phyloP scores from a whole-genome alignment of 2,113 vertebrate species.

The Raphicerus campestris region DNA sequence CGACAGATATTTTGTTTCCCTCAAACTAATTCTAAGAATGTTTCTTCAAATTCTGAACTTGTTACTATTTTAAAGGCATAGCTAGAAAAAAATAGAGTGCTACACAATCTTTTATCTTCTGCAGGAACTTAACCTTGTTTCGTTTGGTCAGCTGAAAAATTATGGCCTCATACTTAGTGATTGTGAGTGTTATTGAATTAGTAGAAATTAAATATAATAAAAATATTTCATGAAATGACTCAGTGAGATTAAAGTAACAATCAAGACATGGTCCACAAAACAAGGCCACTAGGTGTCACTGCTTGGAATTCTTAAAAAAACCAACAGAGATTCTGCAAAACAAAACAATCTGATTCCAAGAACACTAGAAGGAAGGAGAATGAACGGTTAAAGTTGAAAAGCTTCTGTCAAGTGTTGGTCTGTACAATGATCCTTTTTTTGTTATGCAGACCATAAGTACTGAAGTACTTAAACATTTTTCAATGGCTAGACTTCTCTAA shows the following conservation, averaged over 20 bases:
- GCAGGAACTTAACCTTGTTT: neutral
- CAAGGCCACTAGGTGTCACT: neutral
- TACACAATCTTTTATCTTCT: neutral
- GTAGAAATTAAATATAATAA: neutral
- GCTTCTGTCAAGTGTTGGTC: neutral
- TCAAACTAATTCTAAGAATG: conserved; percentile 9
- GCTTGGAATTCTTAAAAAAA: conserved; percentile 11
- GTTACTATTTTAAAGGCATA: conserved; percentile 15
- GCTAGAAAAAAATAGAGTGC: neutral
- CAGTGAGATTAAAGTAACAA: conserved; percentile 22
- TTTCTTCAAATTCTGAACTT: conserved; percentile 10
- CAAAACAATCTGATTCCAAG: neutral
- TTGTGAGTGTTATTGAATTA: neutral
- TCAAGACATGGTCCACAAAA: conserved; percentile 2
- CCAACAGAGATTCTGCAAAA: neutral
- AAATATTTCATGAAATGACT: conserved; percentile 10
- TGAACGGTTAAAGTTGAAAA: neutral
- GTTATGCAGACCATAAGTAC: neutral
- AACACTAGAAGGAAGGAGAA: conserved; percentile 1
- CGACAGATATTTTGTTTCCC: neutral
- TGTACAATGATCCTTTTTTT: neutral
- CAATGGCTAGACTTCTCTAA: neutral
- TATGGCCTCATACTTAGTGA: neutral
- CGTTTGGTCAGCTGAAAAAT: conserved; percentile 3
- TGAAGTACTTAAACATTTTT: neutral